These are phyloP conservation scores for Mesitornis unicolor DNA, from an alignment of 2,113 vertebrate species.

Conservation along the genomic window DNA sequence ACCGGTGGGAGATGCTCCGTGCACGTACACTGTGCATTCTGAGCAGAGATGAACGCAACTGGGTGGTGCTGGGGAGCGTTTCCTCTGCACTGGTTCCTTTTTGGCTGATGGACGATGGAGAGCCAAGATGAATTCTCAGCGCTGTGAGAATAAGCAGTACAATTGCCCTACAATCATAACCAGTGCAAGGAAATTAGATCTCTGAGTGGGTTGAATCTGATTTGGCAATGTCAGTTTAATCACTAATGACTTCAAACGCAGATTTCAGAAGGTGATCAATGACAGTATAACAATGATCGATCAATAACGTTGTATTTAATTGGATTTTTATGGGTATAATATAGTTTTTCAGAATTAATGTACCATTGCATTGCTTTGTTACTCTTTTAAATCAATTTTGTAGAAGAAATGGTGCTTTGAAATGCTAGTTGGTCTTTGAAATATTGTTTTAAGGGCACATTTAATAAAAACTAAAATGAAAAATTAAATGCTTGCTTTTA, in stretches of 20 bases:
- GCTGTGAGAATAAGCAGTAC: not conserved
- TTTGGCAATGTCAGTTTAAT: constrained; percentile 67
- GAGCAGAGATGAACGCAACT: not conserved
- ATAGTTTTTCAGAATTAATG: constrained; percentile 67
- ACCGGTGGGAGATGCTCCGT: not conserved
- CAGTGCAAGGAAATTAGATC: constrained; percentile 36
- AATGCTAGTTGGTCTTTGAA: constrained; percentile 43
- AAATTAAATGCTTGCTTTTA: constrained; percentile 44
- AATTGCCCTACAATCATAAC: constrained; percentile 36
- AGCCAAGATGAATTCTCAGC: constrained; percentile 34
- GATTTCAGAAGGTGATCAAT: constrained; percentile 67
- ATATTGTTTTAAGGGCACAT: not conserved
- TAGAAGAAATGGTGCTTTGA: constrained; percentile 37
- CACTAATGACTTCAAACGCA: constrained; percentile 64
- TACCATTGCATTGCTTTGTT: constrained; percentile 57
- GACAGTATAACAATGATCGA: constrained; percentile 42
- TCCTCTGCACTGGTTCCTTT: not conserved
- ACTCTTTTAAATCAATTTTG: constrained; percentile 50
- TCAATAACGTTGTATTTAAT: constrained; percentile 61
- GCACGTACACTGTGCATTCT: rapidly evolving
- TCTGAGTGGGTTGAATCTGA: constrained; percentile 54
- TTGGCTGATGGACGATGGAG: not conserved
- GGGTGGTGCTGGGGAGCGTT: not conserved
- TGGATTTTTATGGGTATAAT: constrained; percentile 67
- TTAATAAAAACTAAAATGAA: constrained; percentile 39